Percentiles rank a stretch among this genome's conserved stretches.
These are phyloP conservation scores for Trichonephila inaurata DNA, from an alignment of 1,140 invertebrate genomes.

Conservation along the genomic window DNA sequence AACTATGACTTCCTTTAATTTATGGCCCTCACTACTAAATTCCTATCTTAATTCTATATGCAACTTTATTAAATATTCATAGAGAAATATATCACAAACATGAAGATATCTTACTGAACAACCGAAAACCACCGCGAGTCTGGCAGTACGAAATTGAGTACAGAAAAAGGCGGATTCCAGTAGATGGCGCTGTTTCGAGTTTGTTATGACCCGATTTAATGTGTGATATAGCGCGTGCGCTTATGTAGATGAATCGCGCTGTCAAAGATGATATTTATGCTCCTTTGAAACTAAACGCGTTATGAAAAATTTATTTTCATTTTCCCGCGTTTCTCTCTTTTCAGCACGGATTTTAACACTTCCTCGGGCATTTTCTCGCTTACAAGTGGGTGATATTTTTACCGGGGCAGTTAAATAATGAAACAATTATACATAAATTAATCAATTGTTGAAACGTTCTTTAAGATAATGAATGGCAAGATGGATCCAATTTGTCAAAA, in stretches of 20 bases:
- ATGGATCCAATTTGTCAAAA: no score
- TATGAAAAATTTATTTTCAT: not conserved
- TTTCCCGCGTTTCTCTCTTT: not conserved
- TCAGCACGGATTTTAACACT: not conserved
- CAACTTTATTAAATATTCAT: not conserved
- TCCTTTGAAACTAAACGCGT: not conserved
- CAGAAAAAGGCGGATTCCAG: not conserved
- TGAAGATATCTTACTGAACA: not conserved
- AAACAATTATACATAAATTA: no score
- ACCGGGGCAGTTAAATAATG: no score
- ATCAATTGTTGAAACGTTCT: no score
- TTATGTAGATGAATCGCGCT: not conserved
- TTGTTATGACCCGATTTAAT: not conserved
- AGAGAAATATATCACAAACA: not conserved
- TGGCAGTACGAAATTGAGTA: not conserved
- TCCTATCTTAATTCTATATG: not conserved
- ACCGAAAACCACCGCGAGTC: not conserved
- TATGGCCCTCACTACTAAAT: not conserved
- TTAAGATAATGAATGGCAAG: no score
- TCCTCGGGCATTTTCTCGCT: not conserved
- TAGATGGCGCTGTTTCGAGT: not conserved
- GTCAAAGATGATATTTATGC: not conserved
- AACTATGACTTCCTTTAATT: not conserved
- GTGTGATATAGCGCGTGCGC: not conserved
- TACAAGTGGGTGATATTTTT: conserved; percentile 8